A percentile compares a stretch with the other conserved stretches of the same genome.
Conservation (phyloP, 2,113 vertebrate genomes). For the Hepsetus odoe region DNA sequence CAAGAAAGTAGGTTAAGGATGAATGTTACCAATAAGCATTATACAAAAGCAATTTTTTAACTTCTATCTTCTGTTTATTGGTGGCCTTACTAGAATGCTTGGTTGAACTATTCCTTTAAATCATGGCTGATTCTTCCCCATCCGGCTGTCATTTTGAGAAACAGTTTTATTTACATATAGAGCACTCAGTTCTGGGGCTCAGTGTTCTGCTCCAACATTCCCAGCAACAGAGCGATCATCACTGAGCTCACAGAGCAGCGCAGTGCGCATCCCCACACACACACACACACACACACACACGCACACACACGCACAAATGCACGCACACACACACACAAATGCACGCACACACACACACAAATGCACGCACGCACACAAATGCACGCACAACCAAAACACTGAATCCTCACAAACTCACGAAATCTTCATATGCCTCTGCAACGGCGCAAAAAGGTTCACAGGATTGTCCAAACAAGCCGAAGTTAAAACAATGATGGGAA, state of each 20-base stretch:
- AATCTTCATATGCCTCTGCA: constrained; percentile 15
- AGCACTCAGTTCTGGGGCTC: constrained; percentile 24
- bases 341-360: constrained; percentile 21
- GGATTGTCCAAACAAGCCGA: constrained; percentile 40
- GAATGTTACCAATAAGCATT: neutral
- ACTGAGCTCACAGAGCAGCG: constrained; percentile 52
- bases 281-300: constrained; percentile 8
- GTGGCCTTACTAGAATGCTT: neutral
- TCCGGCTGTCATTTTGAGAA: neutral
- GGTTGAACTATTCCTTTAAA: neutral
- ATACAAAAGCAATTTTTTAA: too few species aligned
- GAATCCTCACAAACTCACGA: constrained; percentile 41
- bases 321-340: constrained; percentile 9
- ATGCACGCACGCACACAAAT: constrained; percentile 34
- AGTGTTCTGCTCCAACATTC: constrained; percentile 53
- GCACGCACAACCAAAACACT: neutral
- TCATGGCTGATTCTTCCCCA: neutral
- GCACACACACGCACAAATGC: constrained; percentile 27
- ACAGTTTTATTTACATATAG: neutral
- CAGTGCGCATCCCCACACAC: constrained; percentile 41
- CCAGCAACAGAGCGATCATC: constrained; percentile 58
- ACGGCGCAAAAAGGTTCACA: constrained; percentile 39
- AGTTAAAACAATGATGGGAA: constrained; percentile 52
- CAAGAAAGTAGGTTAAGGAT: neutral
- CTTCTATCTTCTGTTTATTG: too few species aligned